phyloP scores from a whole-genome alignment of 2,113 vertebrate genomes.

The Mustela nigripes region DNA sequence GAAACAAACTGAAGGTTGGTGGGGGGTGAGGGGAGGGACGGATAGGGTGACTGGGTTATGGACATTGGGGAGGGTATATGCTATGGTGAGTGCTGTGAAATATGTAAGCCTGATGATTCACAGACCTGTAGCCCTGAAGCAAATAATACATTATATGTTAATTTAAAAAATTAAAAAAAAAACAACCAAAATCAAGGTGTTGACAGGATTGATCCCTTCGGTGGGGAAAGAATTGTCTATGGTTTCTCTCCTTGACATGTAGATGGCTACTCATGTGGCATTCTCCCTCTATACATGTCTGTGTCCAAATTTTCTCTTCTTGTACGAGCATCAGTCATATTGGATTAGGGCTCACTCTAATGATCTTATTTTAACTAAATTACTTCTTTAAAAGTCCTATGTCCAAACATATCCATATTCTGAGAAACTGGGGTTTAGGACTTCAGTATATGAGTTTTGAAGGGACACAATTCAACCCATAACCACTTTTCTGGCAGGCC shows the following conservation, averaged over 20 bases:
- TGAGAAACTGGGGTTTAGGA: background rate
- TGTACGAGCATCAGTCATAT: background rate
- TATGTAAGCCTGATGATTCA: no score
- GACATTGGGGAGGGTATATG: no score
- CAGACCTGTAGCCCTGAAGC: no score
- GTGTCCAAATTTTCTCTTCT: background rate
- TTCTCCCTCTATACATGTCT: background rate
- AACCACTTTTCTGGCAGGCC: background rate
- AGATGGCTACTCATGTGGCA: background rate
- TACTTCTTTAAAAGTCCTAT: background rate
- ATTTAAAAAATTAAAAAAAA: background rate
- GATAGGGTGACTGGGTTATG: no score
- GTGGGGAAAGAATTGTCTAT: background rate
- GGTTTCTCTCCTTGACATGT: background rate
- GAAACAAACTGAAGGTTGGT: no score
- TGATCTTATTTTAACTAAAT: background rate
- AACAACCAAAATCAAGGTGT: background rate
- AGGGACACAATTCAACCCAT: background rate
- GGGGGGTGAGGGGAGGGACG: rapidly evolving
- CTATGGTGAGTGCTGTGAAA: no score
- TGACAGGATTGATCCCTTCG: background rate
- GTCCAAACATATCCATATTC: background rate
- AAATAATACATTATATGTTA: no score
- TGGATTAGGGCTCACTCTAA: background rate
- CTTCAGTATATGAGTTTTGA: background rate